These are phyloP conservation scores for Malurus cyaneus DNA, from an alignment of 2,113 vertebrate genomes.

Conservation along the genomic window DNA sequence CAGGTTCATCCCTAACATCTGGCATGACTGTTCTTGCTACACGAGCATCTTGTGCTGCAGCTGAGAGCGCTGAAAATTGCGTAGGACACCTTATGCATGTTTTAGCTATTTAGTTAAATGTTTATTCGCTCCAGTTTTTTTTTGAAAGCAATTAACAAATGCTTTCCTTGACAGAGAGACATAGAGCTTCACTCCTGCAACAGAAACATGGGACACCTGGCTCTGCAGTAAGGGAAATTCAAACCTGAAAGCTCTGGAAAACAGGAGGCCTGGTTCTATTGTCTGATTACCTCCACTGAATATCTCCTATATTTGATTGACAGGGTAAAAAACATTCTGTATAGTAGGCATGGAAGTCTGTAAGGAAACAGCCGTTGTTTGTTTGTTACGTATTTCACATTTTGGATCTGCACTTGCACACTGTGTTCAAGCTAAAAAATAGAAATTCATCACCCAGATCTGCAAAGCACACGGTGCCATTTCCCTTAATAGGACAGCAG, in stretches of 20 bases:
- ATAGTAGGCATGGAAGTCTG: neutral
- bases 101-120: slow-evolving; percentile 37
- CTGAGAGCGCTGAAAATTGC: neutral
- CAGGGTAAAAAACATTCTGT: neutral
- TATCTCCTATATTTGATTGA: neutral
- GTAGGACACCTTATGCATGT: slow-evolving; percentile 2
- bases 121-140: neutral
- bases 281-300: neutral
- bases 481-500: neutral
- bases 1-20: neutral
- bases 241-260: neutral
- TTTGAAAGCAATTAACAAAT: slow-evolving; percentile 17
- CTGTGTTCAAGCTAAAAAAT: neutral
- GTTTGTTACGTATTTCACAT: neutral
- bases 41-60: slow-evolving; percentile 25
- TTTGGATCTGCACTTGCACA: neutral
- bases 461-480: neutral
- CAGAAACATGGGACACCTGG: neutral
- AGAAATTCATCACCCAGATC: neutral
- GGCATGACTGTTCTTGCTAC: neutral
- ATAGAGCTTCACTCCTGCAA: neutral
- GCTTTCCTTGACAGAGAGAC: neutral
- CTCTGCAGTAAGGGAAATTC: neutral
- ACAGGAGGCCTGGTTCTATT: neutral
- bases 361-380: neutral